These are phyloP conservation scores for Acronicta aceris DNA, from an alignment of 2,888 invertebrate species.

Conservation along the genomic window DNA sequence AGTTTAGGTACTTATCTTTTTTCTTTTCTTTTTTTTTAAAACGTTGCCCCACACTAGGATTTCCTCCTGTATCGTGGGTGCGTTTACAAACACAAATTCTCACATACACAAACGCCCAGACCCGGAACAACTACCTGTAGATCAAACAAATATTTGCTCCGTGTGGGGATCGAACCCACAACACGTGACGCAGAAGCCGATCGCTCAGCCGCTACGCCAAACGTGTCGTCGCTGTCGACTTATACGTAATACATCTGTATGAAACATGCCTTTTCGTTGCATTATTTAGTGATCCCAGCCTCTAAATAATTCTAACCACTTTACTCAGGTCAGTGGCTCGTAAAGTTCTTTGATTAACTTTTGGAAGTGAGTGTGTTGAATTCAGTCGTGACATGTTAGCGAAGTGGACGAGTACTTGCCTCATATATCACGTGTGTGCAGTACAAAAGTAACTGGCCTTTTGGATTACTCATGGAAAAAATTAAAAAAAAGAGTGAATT, in stretches of 20 bases:
- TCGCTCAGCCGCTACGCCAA: too few relatives aligned
- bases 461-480: constrained; percentile 15
- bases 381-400: constrained; percentile 75
- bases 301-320: constrained; percentile 77
- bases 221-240: too few relatives aligned
- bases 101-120: too few relatives aligned
- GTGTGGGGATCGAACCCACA: too few relatives aligned
- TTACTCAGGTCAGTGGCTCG: constrained; percentile 63
- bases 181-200: too few relatives aligned
- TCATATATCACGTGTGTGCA: constrained; percentile 30
- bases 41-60: too few relatives aligned
- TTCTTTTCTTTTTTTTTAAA: too few relatives aligned
- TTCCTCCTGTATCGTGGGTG: too few relatives aligned
- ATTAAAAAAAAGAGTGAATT: not conserved
- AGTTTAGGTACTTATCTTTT: too few relatives aligned
- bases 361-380: constrained; percentile 67
- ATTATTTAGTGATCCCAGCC: constrained; percentile 62
- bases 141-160: too few relatives aligned
- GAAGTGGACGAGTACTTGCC: constrained; percentile 38
- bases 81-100: too few relatives aligned
- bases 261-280: constrained; percentile 33
- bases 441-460: constrained; percentile 30
- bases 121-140: too few relatives aligned
- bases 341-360: constrained; percentile 79
- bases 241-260: constrained; percentile 8